Conservation (phyloP, 2,797 vertebrate genomes). For the Argya squamiceps region DNA sequence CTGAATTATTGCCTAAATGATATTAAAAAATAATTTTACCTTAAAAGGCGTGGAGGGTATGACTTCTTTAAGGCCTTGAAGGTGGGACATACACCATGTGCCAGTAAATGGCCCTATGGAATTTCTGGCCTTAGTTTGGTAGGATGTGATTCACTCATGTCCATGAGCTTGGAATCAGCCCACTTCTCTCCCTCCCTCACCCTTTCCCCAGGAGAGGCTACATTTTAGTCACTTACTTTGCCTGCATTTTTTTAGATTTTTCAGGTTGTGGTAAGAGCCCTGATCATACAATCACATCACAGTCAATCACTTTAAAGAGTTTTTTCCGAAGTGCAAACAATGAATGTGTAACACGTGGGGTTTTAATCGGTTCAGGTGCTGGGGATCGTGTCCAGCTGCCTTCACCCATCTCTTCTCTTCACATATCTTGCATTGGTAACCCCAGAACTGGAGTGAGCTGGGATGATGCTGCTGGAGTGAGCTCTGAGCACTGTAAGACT, state of each 20-base stretch:
- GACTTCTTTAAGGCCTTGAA: not conserved
- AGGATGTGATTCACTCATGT: conserved; percentile 19
- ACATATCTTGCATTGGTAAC: conserved; percentile 40
- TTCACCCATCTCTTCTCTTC: conserved; percentile 40
- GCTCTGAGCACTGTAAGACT: not conserved
- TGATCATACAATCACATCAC: conserved; percentile 72
- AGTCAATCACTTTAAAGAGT: conserved; percentile 56
- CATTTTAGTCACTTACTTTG: conserved; percentile 69
- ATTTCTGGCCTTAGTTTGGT: not conserved
- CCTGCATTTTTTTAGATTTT: conserved; percentile 51
- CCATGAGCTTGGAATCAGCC: not conserved
- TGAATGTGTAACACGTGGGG: conserved; percentile 60
- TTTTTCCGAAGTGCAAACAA: conserved; percentile 30
- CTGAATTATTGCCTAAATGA: not conserved
- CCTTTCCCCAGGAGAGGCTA: conserved; percentile 58
- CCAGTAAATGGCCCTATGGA: not conserved
- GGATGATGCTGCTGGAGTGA: not conserved
- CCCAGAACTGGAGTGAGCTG: not conserved
- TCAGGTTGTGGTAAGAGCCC: conserved; percentile 48
- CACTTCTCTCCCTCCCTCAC: conserved; percentile 29
- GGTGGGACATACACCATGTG: not conserved
- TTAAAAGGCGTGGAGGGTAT: not conserved
- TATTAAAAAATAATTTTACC: not conserved
- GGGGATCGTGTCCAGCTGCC: conserved; percentile 49
- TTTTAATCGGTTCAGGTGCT: conserved; percentile 62